Evolutionary conservation across 1,140 invertebrate genomes (phyloP), one percentile per base, ranked within the genome.

Genomic region (Musca domestica): DNA sequence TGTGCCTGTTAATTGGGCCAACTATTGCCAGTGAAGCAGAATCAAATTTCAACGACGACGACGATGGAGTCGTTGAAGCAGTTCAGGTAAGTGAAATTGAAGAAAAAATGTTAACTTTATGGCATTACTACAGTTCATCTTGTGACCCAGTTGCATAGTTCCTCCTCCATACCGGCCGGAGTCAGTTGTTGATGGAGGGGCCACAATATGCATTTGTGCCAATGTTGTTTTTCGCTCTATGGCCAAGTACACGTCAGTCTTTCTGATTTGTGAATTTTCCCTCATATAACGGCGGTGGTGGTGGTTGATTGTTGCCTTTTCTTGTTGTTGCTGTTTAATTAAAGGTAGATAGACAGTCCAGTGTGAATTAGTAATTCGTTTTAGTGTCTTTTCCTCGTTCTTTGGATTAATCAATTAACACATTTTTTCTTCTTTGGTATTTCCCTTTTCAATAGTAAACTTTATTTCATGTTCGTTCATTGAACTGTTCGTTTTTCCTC

Each of bases 61-160:
- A 77, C 46, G 78, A 79, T 61, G 78, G 77, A 4, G 58, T 72
- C 27, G 78, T 80, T 20, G 78, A 80, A 67, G 77, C 80, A 71
- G 73, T 80, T 51, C 76, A 74, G 74, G 78, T 80, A 64, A 76
- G 74, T 56, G 12, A n/a, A 20, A 20, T 48, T 14, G 10, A 49
- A 49, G 2, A 41, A 41, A 41, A 12, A 41, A 41, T n/a, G n/a
- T n/a, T n/a, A n/a, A 5, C 6, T 41, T 41, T 5, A 41, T 41
- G 34, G 6, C 34, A 41, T 12, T 10, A 41, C 34, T 10, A 41
- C 34, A 41, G 34, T 41, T 41, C 34, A 41, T 41, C 34, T 41
- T 41, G 34, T 41, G 34, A 41, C 34, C 34, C 34, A 41, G 10
- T 41, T 41, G 34, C 34, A 41, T 41, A 41, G 6, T 41, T 41